Percentiles rank a stretch among this genome's conserved stretches.
These are phyloP conservation scores for Pogonocherus hispidulus DNA, from an alignment of 2,888 invertebrate species.

Conservation along the genomic window DNA sequence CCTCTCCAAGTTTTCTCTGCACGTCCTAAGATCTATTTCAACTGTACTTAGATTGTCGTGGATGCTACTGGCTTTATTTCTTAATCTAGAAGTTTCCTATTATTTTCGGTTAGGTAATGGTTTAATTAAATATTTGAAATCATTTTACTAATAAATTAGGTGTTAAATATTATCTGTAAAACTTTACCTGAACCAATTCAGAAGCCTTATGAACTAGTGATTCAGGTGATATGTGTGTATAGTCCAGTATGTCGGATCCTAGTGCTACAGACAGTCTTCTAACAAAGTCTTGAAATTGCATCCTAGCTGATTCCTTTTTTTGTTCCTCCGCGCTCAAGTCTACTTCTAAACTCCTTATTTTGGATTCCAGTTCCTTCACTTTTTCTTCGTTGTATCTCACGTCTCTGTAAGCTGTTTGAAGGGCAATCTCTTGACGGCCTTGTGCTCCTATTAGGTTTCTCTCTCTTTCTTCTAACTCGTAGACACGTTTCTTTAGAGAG, in stretches of 20 bases:
- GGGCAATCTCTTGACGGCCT: slow-evolving; percentile 78
- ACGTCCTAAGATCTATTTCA: slow-evolving; percentile 78
- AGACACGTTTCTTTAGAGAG: slow-evolving; percentile 83
- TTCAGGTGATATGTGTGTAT: slow-evolving; percentile 77
- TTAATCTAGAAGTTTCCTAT: slow-evolving; percentile 66
- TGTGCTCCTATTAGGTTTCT: slow-evolving; percentile 75
- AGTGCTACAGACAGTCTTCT: slow-evolving; percentile 80
- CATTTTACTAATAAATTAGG: neutral
- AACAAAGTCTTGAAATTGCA: slow-evolving; percentile 79
- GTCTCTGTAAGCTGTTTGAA: slow-evolving; percentile 82
- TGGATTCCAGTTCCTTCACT: slow-evolving; percentile 82
- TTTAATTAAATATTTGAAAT: neutral
- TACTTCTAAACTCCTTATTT: slow-evolving; percentile 79
- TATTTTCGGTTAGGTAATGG: slow-evolving; percentile 15
- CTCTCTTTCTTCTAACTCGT: slow-evolving; percentile 85
- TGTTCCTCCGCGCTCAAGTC: slow-evolving; percentile 82
- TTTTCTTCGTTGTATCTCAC: slow-evolving; percentile 78
- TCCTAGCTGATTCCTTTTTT: slow-evolving; percentile 80
- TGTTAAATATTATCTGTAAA: too few species aligned
- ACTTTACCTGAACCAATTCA: slow-evolving; percentile 79
- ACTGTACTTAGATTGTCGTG: slow-evolving; percentile 74
- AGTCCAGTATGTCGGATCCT: slow-evolving; percentile 79
- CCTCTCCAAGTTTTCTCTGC: slow-evolving; percentile 77
- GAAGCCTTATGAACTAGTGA: slow-evolving; percentile 82
- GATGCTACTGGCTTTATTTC: slow-evolving; percentile 70